phyloP scores from a whole-genome alignment of 2,113 vertebrate species.

The Acrocephalus arundinaceus region DNA sequence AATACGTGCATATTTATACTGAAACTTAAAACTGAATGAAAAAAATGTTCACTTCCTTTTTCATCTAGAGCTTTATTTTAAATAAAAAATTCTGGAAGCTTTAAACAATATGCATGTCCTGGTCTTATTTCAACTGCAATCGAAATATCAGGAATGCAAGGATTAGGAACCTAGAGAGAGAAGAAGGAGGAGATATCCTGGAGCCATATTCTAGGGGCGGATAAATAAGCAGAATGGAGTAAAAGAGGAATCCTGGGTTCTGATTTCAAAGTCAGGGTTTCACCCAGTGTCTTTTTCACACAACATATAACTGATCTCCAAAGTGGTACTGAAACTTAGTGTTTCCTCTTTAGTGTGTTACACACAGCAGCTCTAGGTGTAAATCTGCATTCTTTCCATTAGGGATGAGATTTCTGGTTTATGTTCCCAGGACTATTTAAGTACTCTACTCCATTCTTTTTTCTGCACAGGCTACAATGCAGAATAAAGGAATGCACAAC shows the following conservation, averaged over 20 bases:
- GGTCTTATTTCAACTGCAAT: not conserved
- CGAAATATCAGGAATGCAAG: not conserved
- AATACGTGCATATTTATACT: not conserved
- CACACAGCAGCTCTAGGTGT: not conserved
- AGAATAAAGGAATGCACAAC: not conserved
- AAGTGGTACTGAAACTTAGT: not conserved
- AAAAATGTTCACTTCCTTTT: not conserved
- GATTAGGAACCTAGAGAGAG: not conserved
- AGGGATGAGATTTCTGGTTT: not conserved
- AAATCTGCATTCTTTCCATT: not conserved
- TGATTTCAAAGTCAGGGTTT: not conserved
- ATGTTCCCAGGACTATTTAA: not conserved
- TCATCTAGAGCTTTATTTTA: not conserved
- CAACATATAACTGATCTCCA: not conserved
- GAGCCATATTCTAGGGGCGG: not conserved
- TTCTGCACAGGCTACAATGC: not conserved
- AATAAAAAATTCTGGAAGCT: not conserved
- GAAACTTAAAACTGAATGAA: not conserved
- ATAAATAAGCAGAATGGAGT: not conserved
- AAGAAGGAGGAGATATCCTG: not conserved
- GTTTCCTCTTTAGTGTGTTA: not conserved
- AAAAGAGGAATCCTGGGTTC: not conserved
- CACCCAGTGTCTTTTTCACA: not conserved
- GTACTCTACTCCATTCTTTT: not conserved
- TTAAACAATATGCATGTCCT: not conserved